Evolutionary conservation across 1,140 invertebrate genomes (phyloP), one percentile per base, ranked within the genome.

Genomic region (Euura saliciscinereae): DNA sequence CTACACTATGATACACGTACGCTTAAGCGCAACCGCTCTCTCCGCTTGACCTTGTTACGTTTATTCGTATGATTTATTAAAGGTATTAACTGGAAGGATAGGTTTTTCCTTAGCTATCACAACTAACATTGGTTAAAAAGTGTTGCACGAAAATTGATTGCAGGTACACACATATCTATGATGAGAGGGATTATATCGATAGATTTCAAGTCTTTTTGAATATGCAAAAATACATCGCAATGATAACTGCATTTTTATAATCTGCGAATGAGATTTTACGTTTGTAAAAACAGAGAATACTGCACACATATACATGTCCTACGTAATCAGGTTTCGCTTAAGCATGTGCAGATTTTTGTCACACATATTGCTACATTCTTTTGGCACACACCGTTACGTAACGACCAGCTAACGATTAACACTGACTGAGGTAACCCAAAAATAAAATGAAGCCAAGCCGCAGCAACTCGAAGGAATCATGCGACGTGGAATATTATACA

Each of bases 391-490:
- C 51, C 13, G 51, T 59, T 59, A 59, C 51, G 5, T 59, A 59
- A 59, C 51, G 10, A n/a, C 51, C 51, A 59, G 51, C 13, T 59
- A 59, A 59, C 51, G 51, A 59, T 59, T 59, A 59, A 59, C 51
- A 59, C 6, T 8, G 51, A 11, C 6, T 59, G 51, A 59, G 51
- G 8, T 11, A 11, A 59, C 51, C 6, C 51, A 59, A 59, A n/a
- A 59, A 5, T 59, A 59, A 59, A 59, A 59, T 59, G 51, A 8
- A 59, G 5, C 51, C 10, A 3, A 59, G 28, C 28, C 28, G 28
- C 28, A 28, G 28, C 28, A 28, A 28, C 28, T 28, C 28, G 28
- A 28, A 1, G 28, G 28, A 28, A 28, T 28, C 28, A 51, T 51
- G 46, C 46, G 46, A 51, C 46, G 46, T 51, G 46, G 11, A 51